Base-by-base conservation (phyloP, 2,797 vertebrate genomes). In the Trachops cirrhosus region DNA sequence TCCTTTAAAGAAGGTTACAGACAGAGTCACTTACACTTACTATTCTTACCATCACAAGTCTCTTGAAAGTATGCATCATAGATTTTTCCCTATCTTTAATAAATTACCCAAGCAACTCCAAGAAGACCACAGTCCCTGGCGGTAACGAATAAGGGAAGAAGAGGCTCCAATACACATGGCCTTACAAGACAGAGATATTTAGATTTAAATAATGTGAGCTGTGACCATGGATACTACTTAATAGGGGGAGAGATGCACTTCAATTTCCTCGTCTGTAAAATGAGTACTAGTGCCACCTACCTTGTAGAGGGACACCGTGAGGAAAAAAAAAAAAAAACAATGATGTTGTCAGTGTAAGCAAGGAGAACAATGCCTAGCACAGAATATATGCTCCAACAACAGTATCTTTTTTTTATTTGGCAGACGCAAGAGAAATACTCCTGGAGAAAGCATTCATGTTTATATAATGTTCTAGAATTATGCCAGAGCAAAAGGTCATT, bases 161-260 rank as follows among this genome's bases (percentile, higher is more conserved):
- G 24, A 92, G 10, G 18, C 10, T 59, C 67, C 5, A 92, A 14
- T 73, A 84, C 5, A 9, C 92, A 26, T 64, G 41, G 3, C 5
- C 29, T 88, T 91, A 46, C n/a, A 92, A 94, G 15, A 62, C 44
- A 88, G 24, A 96, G 50, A 89, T n/a, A 94, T 12, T 93, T 50
- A 88, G 24, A 26, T 71, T 39, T 10, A 82, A 70, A 85, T 59
- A 94, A 88, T 85, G 86, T 6, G 57, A 96, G 18, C 46, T 85
- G 15, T 41, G 50, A 87, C 12, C 10, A 80, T 41, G 46, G 14
- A 62, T 78, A 94, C 32, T 67, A 89, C 48, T 82, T 77, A 71
- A 68, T 14, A 9, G 6, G 5, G 2, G n/a, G 91, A 46, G 9
- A 1, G 10, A 19, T 52, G 3, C 2, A 75, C 37, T 32, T 93